Evolutionary conservation across 2,113 vertebrate species (phyloP), one percentile per base, ranked within the genome.

Genomic region (Crypturellus undulatus): DNA sequence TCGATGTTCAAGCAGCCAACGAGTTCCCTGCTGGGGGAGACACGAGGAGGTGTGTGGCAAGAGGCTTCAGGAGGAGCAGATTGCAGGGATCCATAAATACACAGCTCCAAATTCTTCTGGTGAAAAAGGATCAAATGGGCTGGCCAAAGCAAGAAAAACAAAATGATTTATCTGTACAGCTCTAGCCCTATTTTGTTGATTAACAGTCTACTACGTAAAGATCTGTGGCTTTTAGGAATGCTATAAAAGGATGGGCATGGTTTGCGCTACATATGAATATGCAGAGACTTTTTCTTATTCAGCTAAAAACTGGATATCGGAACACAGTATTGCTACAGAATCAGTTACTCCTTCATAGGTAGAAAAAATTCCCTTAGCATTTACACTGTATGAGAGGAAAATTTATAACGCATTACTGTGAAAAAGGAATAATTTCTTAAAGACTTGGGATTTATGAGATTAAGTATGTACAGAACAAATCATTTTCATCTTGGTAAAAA

Each of bases 11-110:
- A 69, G 32, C 47, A 36, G 58, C 40, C 59, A 20, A 25, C 72
- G 59, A 16, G 18, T 28, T 26, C 45, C 38, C 10, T 28, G 9
- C 25, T 0, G 0, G 19, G n/a, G 2, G 2, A 70, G 43, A 60
- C 16, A 36, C 16, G 12, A 42, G 8, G 18, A 60, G 49, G 38
- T 1, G 0, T 4, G 45, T 26, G 26, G 56, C 3, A 5, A 21
- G 56, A 26, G 10, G 10, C 13, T 12, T 80, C 51, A 67, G 63
- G 47, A 67, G n/a, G n/a, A 21, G 20, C 25, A 21, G 14, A n/a
- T 14, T 8, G 10, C 17, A 26, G 42, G 10, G 32, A 64, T 32
- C 49, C 11, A 69, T 20, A n/a, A 58, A 84, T 52, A 59, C 0
- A 4, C 26, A 45, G 52, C 13, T 69, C 28, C 10, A 25, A 8